Percentiles rank a stretch among this genome's conserved stretches.
These are phyloP conservation scores for Osmerus eperlanus DNA, from an alignment of 2,113 vertebrate genomes.

Conservation along the genomic window DNA sequence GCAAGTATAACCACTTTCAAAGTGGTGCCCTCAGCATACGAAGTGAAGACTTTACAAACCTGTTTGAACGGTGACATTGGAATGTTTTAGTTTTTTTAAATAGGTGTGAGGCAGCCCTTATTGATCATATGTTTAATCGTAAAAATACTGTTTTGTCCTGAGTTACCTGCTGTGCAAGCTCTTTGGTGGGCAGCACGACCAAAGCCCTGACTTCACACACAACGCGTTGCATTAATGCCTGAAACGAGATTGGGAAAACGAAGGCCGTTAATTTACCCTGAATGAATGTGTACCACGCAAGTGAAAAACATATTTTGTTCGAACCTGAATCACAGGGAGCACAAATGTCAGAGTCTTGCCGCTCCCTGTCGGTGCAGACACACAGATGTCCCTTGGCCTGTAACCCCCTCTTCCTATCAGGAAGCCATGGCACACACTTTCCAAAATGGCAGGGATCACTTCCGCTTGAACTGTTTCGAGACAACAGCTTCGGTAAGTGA, in stretches of 20 bases:
- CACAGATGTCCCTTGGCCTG: slow-evolving; percentile 86
- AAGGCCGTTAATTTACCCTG: neutral
- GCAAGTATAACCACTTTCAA: slow-evolving; percentile 82
- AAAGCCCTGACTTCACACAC: slow-evolving; percentile 85
- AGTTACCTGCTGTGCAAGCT: slow-evolving; percentile 90
- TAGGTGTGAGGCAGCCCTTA: neutral
- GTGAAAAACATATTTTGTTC: neutral
- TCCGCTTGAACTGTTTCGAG: slow-evolving; percentile 81
- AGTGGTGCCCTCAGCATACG: slow-evolving; percentile 78
- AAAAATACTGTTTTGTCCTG: neutral
- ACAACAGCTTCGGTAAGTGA: neutral
- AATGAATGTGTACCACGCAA: neutral
- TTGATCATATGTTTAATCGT: neutral
- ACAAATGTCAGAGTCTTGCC: slow-evolving; percentile 93
- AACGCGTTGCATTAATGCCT: slow-evolving; percentile 81
- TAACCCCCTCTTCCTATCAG: slow-evolving; percentile 82
- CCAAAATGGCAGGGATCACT: slow-evolving; percentile 88
- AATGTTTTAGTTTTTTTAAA: neutral
- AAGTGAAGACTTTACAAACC: slow-evolving; percentile 88
- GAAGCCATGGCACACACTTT: slow-evolving; percentile 70
- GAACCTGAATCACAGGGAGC: slow-evolving; percentile 86
- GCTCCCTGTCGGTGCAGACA: slow-evolving; percentile 94
- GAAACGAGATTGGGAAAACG: slow-evolving; percentile 8
- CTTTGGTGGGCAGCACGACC: slow-evolving; percentile 91
- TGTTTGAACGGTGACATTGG: slow-evolving; percentile 36